Base-by-base conservation (phyloP, 2,888 invertebrate genomes). In the Stomorhina lunata region DNA sequence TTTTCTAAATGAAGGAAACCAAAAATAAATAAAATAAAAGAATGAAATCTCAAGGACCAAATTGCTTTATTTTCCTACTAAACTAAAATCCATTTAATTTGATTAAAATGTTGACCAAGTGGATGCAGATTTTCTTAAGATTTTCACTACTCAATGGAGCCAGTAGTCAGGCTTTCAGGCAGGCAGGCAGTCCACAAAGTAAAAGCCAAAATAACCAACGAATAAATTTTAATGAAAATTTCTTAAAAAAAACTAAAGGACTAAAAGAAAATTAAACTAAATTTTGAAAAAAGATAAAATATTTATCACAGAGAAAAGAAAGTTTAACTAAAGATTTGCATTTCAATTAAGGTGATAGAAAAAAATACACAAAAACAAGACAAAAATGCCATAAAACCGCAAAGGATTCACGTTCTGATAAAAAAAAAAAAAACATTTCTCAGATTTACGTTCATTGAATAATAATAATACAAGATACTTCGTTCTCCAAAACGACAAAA, bases 371-470 rank as follows among this genome's bases (percentile, higher is more conserved):
- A 15, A 57, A 59, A 45, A 10, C 2, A 6, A 68, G 25, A 66
- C 7, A 37, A 32, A n/a, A 77, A 73, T 57, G 55, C 65, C 75
- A 75, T 78, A 69, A 82, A 78, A 75, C 81, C 81, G 73, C 81
- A 82, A 82, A 78, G 50, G 78, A 78, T 78, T 71, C 81, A 75
- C 68, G 72, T 72, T 72, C 22, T 50, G 20, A 57, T 63, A 77
- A 63, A 69, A 40, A 77, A n/a, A n/a, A n/a, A n/a, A 12, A 37
- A 10, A 37, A 37, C 4, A 37, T 37, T 79, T 78, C 65, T 71
- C 68, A 78, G 81, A 82, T 78, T 75, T 78, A 78, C 73, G 68
- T 78, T 69, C 78, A 72, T 69, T 69, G 81, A 73, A 82, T 77
- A 55, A 77, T 72, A 81, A 72, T 71, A 72, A 77, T 61, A 77